Evolutionary conservation across 2,888 invertebrate genomes (phyloP).

Genomic region (Steromphala cineraria): DNA sequence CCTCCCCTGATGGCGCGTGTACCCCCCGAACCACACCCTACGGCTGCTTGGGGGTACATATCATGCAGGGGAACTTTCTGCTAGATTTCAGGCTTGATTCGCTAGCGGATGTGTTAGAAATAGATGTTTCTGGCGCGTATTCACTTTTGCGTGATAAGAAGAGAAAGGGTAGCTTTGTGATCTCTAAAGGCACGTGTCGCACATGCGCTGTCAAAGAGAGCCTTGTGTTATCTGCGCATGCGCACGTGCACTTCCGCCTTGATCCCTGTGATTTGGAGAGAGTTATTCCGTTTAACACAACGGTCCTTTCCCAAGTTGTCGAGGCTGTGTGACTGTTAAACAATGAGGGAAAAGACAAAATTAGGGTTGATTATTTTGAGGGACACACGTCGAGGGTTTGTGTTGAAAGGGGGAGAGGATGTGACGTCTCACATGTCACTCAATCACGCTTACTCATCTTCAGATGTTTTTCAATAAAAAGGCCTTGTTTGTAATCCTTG

Average conservation of each 20-base stretch:
- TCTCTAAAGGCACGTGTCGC: not conserved
- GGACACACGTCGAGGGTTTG: not conserved
- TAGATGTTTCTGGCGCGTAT: not conserved
- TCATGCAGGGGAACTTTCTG: not conserved
- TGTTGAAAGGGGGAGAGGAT: not conserved
- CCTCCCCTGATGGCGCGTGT: not conserved
- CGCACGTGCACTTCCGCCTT: slow-evolving; percentile 3
- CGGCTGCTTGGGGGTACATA: not conserved
- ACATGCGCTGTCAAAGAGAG: not conserved
- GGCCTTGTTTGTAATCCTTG: not conserved
- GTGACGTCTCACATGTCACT: not conserved
- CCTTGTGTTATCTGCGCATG: slow-evolving; percentile 11
- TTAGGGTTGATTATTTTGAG: not conserved
- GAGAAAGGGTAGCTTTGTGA: not conserved
- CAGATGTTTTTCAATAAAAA: not conserved
- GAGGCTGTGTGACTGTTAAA: not conserved
- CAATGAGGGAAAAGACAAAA: not conserved
- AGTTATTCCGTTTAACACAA: not conserved
- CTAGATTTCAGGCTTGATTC: not conserved
- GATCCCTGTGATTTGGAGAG: slow-evolving; percentile 18
- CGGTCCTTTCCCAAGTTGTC: not conserved
- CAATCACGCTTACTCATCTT: not conserved
- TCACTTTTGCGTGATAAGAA: not conserved
- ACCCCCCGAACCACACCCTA: not conserved
- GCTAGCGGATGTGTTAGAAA: not conserved